Evolutionary conservation across 2,113 vertebrate species (phyloP), one percentile per base, ranked within the genome.

Genomic region (Cacatua alba): DNA sequence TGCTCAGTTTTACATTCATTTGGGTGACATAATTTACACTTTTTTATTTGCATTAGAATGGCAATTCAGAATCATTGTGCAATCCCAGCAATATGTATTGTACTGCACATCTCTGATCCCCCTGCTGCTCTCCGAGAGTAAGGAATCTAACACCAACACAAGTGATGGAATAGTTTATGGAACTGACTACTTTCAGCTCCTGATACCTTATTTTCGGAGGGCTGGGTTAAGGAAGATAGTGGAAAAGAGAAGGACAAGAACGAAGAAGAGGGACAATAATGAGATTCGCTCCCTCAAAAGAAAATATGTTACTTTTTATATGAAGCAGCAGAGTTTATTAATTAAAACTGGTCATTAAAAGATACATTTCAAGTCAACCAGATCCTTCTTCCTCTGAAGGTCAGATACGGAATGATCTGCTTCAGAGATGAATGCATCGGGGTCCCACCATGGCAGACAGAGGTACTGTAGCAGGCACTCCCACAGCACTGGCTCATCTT

Each of bases 41-140:
- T 85, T 82, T 80, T 75, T 92, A 75, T 96, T 98, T 97, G 88
- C 64, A 48, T 92, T 96, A n/a, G 83, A 90, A 91, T 79, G 77
- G 82, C 77, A 88, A 78, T 95, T 77, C 53, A 75, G 64, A 51
- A 86, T 86, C 62, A 82, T 60, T 94, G 63, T 91, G 59, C 74
- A 93, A 78, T 92, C 48, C 87, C 71, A 92, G 48, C 21, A 91
- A 72, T 62, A 72, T 13, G 37, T 31, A 81, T 72, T 20, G 7
- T 67, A 81, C 37, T 74, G 91, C 88, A 95, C 83, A 95, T 80
- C 79, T 71, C 88, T 77, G 68, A 82, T 94, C 82, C 97, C 86
- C 64, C 31, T 13, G 13, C 53, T 75, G 64, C 79, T 65, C 51
- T 95, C 57, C 2, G 53, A 16, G 35, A 86, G 44, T 37, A 67